These are phyloP conservation scores for Drosophila mauritiana DNA, from an alignment of 1,140 invertebrate species.

Conservation along the genomic window DNA sequence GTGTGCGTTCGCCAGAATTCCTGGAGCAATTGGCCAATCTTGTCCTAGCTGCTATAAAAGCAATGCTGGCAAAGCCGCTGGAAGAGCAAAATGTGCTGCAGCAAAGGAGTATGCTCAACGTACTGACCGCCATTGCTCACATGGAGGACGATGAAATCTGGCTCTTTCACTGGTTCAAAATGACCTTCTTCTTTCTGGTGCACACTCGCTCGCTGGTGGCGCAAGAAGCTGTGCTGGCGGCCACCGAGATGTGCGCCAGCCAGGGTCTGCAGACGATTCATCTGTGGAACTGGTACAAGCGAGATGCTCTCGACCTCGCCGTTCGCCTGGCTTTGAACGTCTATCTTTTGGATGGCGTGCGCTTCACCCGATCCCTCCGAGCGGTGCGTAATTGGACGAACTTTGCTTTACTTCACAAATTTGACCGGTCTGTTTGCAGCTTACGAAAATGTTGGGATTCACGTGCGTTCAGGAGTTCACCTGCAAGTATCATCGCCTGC, in stretches of 20 bases:
- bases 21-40: slow-evolving; percentile 32
- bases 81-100: slow-evolving; percentile 21
- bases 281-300: slow-evolving; percentile 89
- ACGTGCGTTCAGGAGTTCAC: slow-evolving; percentile 78
- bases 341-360: slow-evolving; percentile 86
- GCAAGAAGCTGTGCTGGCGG: slow-evolving; percentile 87
- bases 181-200: slow-evolving; percentile 88
- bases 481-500: slow-evolving; percentile 74
- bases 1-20: slow-evolving; percentile 16
- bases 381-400: slow-evolving; percentile 79
- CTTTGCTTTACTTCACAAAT: not conserved
- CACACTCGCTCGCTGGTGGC: slow-evolving; percentile 87
- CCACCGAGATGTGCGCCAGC: slow-evolving; percentile 87
- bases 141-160: slow-evolving; percentile 83
- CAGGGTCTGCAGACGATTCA: slow-evolving; percentile 87
- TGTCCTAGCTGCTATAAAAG: slow-evolving; percentile 39
- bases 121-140: slow-evolving; percentile 55
- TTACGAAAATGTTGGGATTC: slow-evolving; percentile 76
- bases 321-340: slow-evolving; percentile 87
- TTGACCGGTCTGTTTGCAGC: slow-evolving; percentile 27
- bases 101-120: slow-evolving; percentile 42
- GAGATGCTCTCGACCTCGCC: slow-evolving; percentile 87
- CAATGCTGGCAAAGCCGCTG: slow-evolving; percentile 23
- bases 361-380: slow-evolving; percentile 77
- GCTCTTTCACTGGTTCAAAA: slow-evolving; percentile 86